Percentiles rank a stretch among this genome's conserved stretches.
phyloP scores from a whole-genome alignment of 2,113 vertebrate species.

The Eidolon helvum region DNA sequence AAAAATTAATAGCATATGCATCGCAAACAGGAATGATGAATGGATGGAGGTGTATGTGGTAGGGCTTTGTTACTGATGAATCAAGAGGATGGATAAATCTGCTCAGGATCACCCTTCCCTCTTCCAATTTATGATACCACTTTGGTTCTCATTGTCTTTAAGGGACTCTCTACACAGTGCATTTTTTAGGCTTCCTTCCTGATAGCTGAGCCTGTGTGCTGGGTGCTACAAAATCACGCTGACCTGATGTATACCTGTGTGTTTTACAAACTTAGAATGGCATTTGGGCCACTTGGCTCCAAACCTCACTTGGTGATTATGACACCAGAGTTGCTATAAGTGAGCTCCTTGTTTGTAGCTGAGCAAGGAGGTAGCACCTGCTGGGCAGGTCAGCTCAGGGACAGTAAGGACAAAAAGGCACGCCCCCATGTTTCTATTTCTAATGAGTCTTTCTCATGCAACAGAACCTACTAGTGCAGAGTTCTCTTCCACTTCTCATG shows the following conservation, averaged over 20 bases:
- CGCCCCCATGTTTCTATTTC: slow-evolving; percentile 44
- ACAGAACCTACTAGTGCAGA: background rate
- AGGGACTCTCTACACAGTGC: background rate
- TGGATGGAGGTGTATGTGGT: background rate
- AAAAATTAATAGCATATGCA: background rate
- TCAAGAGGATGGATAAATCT: background rate
- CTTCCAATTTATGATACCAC: background rate
- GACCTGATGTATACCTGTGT: background rate
- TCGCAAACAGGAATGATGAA: background rate
- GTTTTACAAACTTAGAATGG: slow-evolving; percentile 34
- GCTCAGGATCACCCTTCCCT: background rate
- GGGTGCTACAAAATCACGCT: background rate
- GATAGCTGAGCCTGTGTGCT: background rate
- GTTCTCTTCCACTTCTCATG: background rate
- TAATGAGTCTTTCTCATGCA: slow-evolving; percentile 43
- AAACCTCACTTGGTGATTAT: slow-evolving; percentile 11
- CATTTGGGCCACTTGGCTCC: slow-evolving; percentile 12
- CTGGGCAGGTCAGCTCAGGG: slow-evolving; percentile 44
- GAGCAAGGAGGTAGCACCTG: slow-evolving; percentile 57
- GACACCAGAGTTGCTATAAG: slow-evolving; percentile 41
- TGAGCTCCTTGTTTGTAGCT: slow-evolving; percentile 45
- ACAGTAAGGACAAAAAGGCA: slow-evolving; percentile 1
- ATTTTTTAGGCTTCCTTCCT: background rate
- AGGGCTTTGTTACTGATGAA: background rate
- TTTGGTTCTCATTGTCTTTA: background rate